Conservation (phyloP, 1,140 invertebrate genomes). For the Lepidostoma basale region DNA sequence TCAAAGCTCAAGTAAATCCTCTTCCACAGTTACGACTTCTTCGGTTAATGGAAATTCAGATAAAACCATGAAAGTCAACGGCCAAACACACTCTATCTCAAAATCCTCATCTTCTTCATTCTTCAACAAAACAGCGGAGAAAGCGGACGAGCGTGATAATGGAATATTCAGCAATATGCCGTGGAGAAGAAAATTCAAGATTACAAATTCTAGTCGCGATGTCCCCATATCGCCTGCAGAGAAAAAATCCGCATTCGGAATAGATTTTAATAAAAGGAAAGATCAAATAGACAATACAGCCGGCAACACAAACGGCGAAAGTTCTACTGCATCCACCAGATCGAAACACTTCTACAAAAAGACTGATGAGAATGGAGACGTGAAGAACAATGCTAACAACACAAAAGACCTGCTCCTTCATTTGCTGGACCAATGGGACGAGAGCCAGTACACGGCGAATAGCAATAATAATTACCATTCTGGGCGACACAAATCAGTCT, state of each 20-base stretch:
- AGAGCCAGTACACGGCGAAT: conserved; percentile 51
- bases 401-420: conserved; percentile 75
- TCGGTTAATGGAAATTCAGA: background rate
- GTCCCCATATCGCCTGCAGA: conserved; percentile 67
- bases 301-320: conserved; percentile 18
- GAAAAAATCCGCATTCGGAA: conserved; percentile 61
- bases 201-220: conserved; percentile 67
- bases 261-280: conserved; percentile 59
- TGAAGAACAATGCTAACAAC: conserved; percentile 62
- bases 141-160: conserved; percentile 17
- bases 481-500: conserved; percentile 63
- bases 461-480: conserved; percentile 44
- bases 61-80: conserved; percentile 6
- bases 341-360: conserved; percentile 56
- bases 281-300: conserved; percentile 56
- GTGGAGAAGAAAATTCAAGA: conserved; percentile 65
- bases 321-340: conserved; percentile 45
- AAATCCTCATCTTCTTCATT: conserved; percentile 15
- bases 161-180: conserved; percentile 55
- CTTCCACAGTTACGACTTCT: background rate
- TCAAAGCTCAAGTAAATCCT: conserved; percentile 1
- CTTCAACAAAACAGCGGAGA: background rate
- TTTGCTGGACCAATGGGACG: conserved; percentile 75
- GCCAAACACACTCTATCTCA: background rate
- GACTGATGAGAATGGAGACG: conserved; percentile 51